Evolutionary conservation across 2,888 invertebrate species (phyloP).

Genomic region (Monopis laevigella): DNA sequence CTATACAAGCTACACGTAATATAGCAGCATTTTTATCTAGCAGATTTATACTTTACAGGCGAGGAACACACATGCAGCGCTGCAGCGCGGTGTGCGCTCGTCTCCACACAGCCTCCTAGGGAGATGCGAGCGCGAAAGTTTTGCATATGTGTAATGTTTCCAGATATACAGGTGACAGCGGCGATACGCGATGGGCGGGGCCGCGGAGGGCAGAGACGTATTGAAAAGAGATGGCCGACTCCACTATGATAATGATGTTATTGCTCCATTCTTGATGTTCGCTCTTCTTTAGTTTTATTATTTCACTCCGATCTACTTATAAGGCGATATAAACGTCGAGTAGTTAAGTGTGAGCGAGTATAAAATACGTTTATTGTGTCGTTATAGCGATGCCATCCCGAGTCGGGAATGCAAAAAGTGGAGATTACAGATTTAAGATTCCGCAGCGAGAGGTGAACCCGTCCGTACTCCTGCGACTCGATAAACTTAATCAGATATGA

Average conservation of each 20-base stretch:
- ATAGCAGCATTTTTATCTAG: conserved; percentile 63
- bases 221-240: conserved; percentile 65
- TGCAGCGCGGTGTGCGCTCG: conserved; percentile 27
- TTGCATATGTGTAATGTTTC: conserved; percentile 69
- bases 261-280: conserved; percentile 62
- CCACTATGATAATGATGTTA: conserved; percentile 66
- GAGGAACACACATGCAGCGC: conserved; percentile 25
- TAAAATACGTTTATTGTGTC: conserved; percentile 64
- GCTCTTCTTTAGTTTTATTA: conserved; percentile 62
- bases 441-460: conserved; percentile 28
- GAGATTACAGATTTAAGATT: conserved; percentile 55
- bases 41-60: conserved; percentile 48
- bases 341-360: conserved; percentile 58
- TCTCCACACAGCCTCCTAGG: conserved; percentile 25
- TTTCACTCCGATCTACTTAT: conserved; percentile 60
- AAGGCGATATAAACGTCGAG: conserved; percentile 53
- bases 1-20: conserved; percentile 35
- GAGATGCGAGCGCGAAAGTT: conserved; percentile 57
- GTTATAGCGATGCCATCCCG: conserved; percentile 35
- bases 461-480: conserved; percentile 32
- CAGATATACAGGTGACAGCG: conserved; percentile 66
- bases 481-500: conserved; percentile 45
- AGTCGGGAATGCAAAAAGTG: conserved; percentile 55
- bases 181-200: conserved; percentile 61
- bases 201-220: conserved; percentile 58